Percentiles rank a stretch among this genome's conserved stretches.
Evolutionary conservation across 2,113 vertebrate species (phyloP).

Genomic region (Aspiorhynchus laticeps): DNA sequence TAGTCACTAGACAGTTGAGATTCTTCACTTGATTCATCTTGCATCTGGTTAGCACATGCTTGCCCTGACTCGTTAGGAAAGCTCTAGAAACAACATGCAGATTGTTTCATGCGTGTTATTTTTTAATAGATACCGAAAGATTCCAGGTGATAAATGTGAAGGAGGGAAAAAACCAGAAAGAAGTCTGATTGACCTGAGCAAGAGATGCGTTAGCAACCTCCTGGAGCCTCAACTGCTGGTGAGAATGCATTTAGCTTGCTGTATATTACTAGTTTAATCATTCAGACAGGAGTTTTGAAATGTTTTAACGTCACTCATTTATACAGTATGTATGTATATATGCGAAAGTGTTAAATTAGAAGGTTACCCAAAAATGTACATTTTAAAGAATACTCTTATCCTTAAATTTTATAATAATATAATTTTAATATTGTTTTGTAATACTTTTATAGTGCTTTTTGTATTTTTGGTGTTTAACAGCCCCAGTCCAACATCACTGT

Average conservation of each 20-base stretch:
- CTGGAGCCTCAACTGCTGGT: slow-evolving; percentile 70
- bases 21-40: background rate
- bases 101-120: background rate
- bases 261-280: background rate
- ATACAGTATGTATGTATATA: background rate
- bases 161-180: slow-evolving; percentile 82
- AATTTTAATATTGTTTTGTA: background rate
- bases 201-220: slow-evolving; percentile 83
- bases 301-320: background rate
- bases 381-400: background rate
- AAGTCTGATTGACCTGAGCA: slow-evolving; percentile 82
- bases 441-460: background rate
- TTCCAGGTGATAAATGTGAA: slow-evolving; percentile 88
- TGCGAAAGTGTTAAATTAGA: too few species aligned
- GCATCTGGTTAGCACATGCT: background rate
- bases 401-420: background rate
- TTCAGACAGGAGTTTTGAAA: background rate
- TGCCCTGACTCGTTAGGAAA: background rate
- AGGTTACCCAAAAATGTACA: background rate
- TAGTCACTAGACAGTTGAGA: background rate
- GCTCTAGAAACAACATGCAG: background rate
- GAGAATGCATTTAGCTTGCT: slow-evolving; percentile 44
- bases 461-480: background rate
- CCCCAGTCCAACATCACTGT: background rate
- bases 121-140: slow-evolving; percentile 85